These are phyloP conservation scores for Phengaris arion DNA, from an alignment of 2,888 invertebrate species.

Conservation along the genomic window DNA sequence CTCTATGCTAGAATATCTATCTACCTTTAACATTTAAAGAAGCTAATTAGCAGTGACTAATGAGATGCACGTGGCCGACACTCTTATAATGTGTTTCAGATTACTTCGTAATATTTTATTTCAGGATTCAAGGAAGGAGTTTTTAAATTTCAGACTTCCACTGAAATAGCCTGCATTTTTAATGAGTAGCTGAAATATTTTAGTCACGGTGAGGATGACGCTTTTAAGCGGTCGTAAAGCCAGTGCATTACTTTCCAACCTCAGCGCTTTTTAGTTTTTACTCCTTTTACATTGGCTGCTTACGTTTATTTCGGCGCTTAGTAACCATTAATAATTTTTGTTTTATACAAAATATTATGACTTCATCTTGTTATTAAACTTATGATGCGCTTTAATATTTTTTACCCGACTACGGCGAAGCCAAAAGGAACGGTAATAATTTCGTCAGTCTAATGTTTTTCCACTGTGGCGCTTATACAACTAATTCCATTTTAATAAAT, in stretches of 20 bases:
- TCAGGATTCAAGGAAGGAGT: not conserved
- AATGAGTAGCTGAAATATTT: slow-evolving; percentile 19
- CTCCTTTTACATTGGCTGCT: slow-evolving; percentile 1
- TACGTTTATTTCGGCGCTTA: not conserved
- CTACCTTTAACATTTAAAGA: not conserved
- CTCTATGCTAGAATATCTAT: not conserved
- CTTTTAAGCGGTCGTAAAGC: slow-evolving; percentile 5
- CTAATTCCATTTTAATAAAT: too few species aligned
- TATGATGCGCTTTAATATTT: not conserved
- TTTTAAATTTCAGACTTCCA: not conserved
- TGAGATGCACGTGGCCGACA: slow-evolving; percentile 9
- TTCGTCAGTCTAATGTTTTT: too few species aligned
- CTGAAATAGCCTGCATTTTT: slow-evolving; percentile 8
- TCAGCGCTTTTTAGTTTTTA: slow-evolving; percentile 2
- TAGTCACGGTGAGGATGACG: not conserved
- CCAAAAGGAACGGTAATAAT: too few species aligned
- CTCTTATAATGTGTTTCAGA: not conserved
- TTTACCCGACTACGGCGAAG: not conserved
- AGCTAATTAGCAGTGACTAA: slow-evolving; percentile 10
- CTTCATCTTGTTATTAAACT: not conserved
- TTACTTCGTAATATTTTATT: not conserved
- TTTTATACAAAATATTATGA: not conserved
- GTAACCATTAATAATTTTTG: not conserved
- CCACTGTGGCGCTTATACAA: too few species aligned
- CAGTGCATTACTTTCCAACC: slow-evolving; percentile 6